A percentile compares a stretch with the other conserved stretches of the same genome.
Evolutionary conservation across 53 echinoderm and acorn worm species (phyloP).

Genomic region (Mesocentrotus franciscanus): DNA sequence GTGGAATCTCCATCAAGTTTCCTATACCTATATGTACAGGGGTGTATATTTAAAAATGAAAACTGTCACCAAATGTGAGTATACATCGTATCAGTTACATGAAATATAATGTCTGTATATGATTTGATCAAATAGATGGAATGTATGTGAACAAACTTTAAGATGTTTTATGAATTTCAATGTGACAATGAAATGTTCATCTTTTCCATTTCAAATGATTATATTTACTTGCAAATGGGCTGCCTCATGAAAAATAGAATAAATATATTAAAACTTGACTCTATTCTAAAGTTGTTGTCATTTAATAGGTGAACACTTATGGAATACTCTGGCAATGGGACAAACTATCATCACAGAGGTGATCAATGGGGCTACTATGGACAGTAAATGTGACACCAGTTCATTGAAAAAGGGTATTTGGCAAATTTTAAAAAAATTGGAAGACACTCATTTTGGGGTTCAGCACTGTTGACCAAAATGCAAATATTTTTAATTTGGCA

Average conservation of each 20-base stretch:
- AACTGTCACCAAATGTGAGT: neutral
- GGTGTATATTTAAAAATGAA: neutral
- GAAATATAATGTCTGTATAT: neutral
- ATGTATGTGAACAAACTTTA: neutral
- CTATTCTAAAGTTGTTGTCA: neutral
- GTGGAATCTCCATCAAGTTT: neutral
- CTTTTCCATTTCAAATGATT: neutral
- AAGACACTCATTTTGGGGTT: no score
- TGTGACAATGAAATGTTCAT: neutral
- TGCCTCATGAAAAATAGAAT: constrained; percentile 15
- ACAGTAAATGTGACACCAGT: no score
- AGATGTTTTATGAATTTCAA: neutral
- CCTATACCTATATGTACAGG: neutral
- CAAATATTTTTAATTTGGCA: no score
- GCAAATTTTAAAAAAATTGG: no score
- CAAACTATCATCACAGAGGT: no score
- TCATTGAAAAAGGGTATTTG: no score
- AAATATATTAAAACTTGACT: neutral
- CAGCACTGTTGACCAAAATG: no score
- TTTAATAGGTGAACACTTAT: neutral
- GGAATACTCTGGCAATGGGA: no score
- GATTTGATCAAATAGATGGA: neutral
- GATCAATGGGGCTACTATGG: no score
- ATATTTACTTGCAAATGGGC: neutral
- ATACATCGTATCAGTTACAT: neutral